A percentile compares a stretch with the other conserved stretches of the same genome.
Evolutionary conservation across 2,113 vertebrate species (phyloP).

Genomic region (Mastomys coucha): DNA sequence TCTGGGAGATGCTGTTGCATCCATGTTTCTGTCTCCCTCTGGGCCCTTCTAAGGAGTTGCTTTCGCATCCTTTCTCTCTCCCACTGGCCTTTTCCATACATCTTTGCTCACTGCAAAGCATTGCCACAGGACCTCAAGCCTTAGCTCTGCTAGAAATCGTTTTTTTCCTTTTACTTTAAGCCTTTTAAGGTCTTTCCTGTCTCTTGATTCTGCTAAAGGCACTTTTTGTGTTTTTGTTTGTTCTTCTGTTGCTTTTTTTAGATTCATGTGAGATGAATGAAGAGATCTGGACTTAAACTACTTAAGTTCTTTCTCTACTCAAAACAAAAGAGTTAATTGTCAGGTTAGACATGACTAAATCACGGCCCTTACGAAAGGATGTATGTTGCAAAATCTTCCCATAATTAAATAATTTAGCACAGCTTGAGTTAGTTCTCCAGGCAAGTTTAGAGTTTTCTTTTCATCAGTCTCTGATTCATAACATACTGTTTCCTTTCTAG

Average conservation of each 20-base stretch:
- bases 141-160: not conserved
- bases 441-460: constrained; percentile 73
- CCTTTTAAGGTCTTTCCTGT: constrained; percentile 18
- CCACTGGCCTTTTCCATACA: not conserved
- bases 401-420: constrained; percentile 60
- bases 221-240: not conserved
- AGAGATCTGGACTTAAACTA: not conserved
- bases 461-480: constrained; percentile 66
- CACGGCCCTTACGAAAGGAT: not conserved
- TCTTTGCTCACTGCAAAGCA: not conserved
- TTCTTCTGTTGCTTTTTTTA: not conserved
- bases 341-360: not conserved
- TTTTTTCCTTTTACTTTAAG: not conserved
- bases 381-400: constrained; percentile 24
- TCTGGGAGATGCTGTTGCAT: not conserved
- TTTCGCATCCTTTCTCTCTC: not conserved
- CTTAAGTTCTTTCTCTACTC: not conserved
- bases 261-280: not conserved
- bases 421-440: constrained; percentile 50
- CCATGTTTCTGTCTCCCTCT: not conserved
- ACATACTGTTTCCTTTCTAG: constrained; percentile 54
- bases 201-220: constrained; percentile 13
- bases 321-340: constrained; percentile 51
- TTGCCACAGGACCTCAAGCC: not conserved
- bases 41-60: not conserved